Conservation (phyloP, 2,113 vertebrate species). For the Desmodus rotundus region DNA sequence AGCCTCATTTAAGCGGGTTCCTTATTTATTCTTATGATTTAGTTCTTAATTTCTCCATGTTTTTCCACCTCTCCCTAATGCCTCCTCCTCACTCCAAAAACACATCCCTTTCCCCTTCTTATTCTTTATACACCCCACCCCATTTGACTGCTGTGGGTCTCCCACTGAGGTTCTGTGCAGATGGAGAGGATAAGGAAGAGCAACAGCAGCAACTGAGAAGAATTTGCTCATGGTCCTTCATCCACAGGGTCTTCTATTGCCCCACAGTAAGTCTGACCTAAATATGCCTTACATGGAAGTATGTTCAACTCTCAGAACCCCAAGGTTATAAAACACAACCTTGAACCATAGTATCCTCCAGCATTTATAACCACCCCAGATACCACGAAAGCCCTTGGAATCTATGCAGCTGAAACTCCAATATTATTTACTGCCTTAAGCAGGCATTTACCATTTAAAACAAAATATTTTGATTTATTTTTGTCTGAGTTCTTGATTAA, state of each 20-base stretch:
- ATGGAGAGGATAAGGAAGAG: background rate
- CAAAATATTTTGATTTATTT: background rate
- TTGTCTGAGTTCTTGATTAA: background rate
- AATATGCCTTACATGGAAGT: background rate
- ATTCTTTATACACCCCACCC: background rate
- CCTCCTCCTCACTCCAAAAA: background rate
- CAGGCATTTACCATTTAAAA: background rate
- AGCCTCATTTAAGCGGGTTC: background rate
- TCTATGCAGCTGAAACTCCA: background rate
- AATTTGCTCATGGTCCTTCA: background rate
- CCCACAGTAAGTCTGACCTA: background rate
- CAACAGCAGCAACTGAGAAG: background rate
- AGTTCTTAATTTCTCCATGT: background rate
- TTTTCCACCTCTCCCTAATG: background rate
- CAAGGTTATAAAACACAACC: background rate
- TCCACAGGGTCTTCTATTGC: background rate
- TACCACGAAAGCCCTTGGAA: background rate
- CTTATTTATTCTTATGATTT: background rate
- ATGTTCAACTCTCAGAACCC: background rate
- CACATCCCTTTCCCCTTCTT: background rate
- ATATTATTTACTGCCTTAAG: background rate
- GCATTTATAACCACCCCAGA: background rate
- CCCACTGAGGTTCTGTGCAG: background rate
- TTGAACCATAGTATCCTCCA: background rate
- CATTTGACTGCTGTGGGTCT: background rate